These are phyloP conservation scores for Poliocrania exsul DNA, from an alignment of 2,797 vertebrate genomes.

Conservation along the genomic window DNA sequence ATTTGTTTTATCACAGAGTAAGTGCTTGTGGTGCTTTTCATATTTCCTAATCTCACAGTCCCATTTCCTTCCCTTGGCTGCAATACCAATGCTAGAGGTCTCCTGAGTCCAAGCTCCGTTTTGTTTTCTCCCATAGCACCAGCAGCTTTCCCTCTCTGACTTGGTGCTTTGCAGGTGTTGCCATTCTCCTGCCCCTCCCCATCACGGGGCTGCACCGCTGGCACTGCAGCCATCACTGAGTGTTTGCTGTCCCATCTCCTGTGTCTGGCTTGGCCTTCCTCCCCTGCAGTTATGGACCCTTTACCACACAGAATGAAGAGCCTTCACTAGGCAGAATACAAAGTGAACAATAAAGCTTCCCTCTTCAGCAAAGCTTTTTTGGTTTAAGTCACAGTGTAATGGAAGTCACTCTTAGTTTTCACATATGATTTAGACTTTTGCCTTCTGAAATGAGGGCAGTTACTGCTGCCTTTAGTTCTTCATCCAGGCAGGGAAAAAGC, in stretches of 20 bases:
- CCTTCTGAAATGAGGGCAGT: not conserved
- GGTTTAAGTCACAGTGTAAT: not conserved
- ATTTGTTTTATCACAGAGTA: not conserved
- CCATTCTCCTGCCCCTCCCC: not conserved
- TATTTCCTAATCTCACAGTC: not conserved
- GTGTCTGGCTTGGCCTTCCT: not conserved
- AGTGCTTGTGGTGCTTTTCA: not conserved
- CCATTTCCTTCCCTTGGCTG: not conserved
- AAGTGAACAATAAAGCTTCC: not conserved
- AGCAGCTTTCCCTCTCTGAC: not conserved
- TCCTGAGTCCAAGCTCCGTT: fast-evolving
- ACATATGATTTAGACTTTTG: not conserved
- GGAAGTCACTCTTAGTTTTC: not conserved
- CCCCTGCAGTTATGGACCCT: not conserved
- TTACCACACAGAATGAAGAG: not conserved
- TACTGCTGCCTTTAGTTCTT: not conserved
- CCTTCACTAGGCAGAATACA: not conserved
- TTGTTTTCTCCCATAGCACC: not conserved
- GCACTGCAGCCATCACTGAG: fast-evolving
- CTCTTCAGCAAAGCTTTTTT: not conserved
- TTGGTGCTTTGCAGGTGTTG: not conserved
- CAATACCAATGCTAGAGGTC: not conserved
- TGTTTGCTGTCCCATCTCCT: not conserved
- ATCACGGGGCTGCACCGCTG: not conserved
- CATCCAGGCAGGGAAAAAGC: not conserved